Conservation (phyloP, 2,797 vertebrate species). For the Clamator glandarius region DNA sequence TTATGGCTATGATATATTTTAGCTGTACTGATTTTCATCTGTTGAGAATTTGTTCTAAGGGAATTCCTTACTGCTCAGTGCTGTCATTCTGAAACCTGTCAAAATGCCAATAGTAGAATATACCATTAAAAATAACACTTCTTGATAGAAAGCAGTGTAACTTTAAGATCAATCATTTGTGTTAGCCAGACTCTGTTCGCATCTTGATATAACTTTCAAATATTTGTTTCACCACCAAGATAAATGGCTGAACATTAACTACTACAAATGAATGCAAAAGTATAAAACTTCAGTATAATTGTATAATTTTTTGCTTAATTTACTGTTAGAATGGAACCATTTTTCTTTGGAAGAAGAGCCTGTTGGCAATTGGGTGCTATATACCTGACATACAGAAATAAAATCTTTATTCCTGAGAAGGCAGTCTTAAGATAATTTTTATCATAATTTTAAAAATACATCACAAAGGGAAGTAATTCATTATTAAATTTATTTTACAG, state of each 20-base stretch:
- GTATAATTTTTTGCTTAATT: conserved; percentile 50
- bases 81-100: conserved; percentile 43
- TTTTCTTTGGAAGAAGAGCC: not conserved
- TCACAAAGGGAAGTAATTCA: not conserved
- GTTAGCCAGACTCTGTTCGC: conserved; percentile 12
- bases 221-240: conserved; percentile 24
- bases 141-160: conserved; percentile 15
- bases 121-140: conserved; percentile 37
- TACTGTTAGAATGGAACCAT: not conserved
- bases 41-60: conserved; percentile 15
- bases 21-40: conserved; percentile 44
- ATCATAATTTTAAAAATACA: not conserved
- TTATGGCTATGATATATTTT: conserved; percentile 7
- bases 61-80: conserved; percentile 24
- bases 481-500: not conserved
- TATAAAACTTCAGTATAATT: conserved; percentile 7
- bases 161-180: conserved; percentile 17
- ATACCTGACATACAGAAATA: not conserved
- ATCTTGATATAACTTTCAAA: conserved; percentile 31
- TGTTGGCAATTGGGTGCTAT: not conserved
- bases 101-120: conserved; percentile 38
- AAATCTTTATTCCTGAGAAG: conserved; percentile 6
- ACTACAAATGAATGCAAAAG: conserved; percentile 24
- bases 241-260: conserved; percentile 34
- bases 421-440: not conserved